phyloP scores from a whole-genome alignment of 2,797 vertebrate genomes.

The Anolis apletophallus region DNA sequence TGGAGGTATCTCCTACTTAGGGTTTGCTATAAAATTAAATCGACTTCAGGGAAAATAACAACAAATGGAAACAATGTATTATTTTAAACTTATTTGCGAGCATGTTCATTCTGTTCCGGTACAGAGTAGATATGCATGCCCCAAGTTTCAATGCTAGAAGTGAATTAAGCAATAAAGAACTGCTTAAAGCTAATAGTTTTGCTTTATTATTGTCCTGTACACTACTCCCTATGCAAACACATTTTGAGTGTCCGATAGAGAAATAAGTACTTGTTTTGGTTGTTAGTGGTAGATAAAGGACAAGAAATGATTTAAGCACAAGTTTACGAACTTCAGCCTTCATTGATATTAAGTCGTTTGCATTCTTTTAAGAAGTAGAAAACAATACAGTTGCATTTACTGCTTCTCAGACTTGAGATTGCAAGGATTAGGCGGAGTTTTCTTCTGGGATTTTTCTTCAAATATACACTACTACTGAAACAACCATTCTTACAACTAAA shows the following conservation, averaged over 20 bases:
- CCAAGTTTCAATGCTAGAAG: background rate
- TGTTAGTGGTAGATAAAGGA: background rate
- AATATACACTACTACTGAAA: background rate
- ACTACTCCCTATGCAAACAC: background rate
- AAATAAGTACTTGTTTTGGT: background rate
- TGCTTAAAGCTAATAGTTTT: background rate
- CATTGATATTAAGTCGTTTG: background rate
- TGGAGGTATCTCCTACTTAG: no score
- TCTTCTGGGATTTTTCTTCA: slow-evolving; percentile 9
- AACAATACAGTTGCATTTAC: background rate
- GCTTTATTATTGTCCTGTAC: background rate
- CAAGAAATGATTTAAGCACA: background rate
- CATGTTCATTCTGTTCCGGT: background rate
- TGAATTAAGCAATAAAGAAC: background rate
- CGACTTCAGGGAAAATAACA: no score
- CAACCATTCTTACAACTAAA: background rate
- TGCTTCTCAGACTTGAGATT: background rate
- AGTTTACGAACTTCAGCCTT: background rate
- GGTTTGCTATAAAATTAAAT: no score
- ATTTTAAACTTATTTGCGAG: no score
- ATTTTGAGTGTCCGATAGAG: no score
- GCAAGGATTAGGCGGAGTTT: background rate
- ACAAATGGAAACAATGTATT: no score
- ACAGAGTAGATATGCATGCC: background rate
- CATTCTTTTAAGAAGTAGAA: background rate